These are phyloP conservation scores for Malurus alboscapulatus DNA, from an alignment of 2,113 vertebrate species.

Conservation along the genomic window DNA sequence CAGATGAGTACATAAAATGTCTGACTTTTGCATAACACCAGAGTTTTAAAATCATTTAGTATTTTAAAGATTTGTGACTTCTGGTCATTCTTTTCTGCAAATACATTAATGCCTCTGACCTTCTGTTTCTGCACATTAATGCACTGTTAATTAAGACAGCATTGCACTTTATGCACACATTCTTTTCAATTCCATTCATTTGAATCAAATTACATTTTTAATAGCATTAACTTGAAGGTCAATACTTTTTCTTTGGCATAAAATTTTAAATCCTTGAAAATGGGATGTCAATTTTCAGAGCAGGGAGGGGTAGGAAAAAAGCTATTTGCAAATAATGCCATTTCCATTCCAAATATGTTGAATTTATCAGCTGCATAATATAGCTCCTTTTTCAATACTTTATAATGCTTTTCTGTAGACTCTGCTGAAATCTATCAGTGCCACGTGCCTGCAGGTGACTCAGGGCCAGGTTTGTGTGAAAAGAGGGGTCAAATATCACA, in stretches of 20 bases:
- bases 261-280: conserved; percentile 36
- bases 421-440: conserved; percentile 24
- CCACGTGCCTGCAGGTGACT: neutral
- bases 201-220: conserved; percentile 63
- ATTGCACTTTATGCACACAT: conserved; percentile 50
- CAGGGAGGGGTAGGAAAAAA: neutral
- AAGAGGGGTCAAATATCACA: conserved; percentile 9
- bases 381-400: neutral
- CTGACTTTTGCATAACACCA: neutral
- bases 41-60: neutral
- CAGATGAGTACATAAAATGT: neutral
- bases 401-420: neutral
- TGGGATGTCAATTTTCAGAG: conserved; percentile 3
- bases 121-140: conserved; percentile 65
- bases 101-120: conserved; percentile 56
- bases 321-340: conserved; percentile 33
- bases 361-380: neutral
- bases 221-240: conserved; percentile 63
- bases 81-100: conserved; percentile 44
- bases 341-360: conserved; percentile 40
- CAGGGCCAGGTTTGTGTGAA: neutral
- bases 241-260: conserved; percentile 41
- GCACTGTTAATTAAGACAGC: conserved; percentile 68
- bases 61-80: conserved; percentile 50
- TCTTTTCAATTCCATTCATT: conserved; percentile 42